Percentiles rank a stretch among this genome's conserved stretches.
phyloP scores from a whole-genome alignment of 2,797 vertebrate genomes.

The Galaxias olidus region DNA sequence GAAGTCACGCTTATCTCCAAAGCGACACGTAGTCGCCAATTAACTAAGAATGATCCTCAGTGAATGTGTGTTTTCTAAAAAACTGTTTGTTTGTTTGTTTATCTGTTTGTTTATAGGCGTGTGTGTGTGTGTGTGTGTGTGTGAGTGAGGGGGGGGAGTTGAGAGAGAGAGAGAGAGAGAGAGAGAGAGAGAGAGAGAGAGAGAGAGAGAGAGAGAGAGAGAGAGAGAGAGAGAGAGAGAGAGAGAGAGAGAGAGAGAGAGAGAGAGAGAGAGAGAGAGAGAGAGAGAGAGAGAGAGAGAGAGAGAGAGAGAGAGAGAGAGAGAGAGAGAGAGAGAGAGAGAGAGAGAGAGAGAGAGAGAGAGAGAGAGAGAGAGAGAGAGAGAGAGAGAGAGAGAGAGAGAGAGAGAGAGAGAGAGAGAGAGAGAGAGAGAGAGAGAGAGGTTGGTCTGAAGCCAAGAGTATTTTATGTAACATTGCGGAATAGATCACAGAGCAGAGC shows the following conservation, averaged over 20 bases:
- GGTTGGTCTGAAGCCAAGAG: slow-evolving; percentile 53
- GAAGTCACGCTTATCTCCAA: neutral
- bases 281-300: too few species aligned
- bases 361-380: neutral
- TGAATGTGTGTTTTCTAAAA: too few species aligned
- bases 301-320: slow-evolving; percentile 17
- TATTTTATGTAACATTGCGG: slow-evolving; percentile 67
- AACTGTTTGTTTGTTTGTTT: slow-evolving; percentile 2
- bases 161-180: neutral
- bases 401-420: neutral
- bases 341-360: slow-evolving; percentile 1
- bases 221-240: slow-evolving; percentile 35
- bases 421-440: slow-evolving; percentile 38
- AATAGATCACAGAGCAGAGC: slow-evolving; percentile 70
- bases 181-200: neutral
- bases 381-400: too few species aligned
- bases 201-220: too few species aligned
- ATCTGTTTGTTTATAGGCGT: slow-evolving; percentile 11
- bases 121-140: slow-evolving; percentile 40
- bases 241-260: slow-evolving; percentile 13
- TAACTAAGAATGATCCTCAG: too few species aligned
- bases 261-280: neutral
- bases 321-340: slow-evolving; percentile 32
- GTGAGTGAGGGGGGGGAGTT: too few species aligned
- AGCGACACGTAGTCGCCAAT: too few species aligned